A percentile compares a stretch with the other conserved stretches of the same genome.
These are phyloP conservation scores for Archilochus colubris DNA, from an alignment of 2,113 vertebrate species.

Conservation along the genomic window DNA sequence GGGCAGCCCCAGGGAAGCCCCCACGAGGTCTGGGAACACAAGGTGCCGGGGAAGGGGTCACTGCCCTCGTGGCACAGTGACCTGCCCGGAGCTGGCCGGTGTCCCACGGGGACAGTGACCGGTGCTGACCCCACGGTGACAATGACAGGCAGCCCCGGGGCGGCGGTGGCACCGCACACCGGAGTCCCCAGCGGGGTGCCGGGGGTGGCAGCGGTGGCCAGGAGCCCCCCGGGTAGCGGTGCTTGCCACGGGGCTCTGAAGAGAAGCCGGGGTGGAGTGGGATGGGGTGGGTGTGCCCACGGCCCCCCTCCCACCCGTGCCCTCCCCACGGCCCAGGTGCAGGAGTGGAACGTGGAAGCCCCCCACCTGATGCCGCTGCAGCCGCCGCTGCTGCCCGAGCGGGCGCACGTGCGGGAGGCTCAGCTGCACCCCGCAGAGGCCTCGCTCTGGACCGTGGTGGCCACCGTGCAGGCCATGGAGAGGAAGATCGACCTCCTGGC, in stretches of 20 bases:
- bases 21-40: fast-evolving
- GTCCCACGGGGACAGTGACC: neutral
- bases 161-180: fast-evolving
- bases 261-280: fast-evolving
- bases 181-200: fast-evolving
- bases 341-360: conserved; percentile 79
- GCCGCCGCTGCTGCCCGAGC: conserved; percentile 70
- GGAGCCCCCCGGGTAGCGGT: neutral
- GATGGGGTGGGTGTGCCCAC: fast-evolving
- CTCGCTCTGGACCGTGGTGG: conserved; percentile 82
- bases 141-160: no score
- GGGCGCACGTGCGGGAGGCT: conserved; percentile 67
- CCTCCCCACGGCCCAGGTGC: conserved; percentile 59
- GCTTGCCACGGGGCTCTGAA: fast-evolving
- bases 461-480: conserved; percentile 79
- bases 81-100: neutral
- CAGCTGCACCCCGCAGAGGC: conserved; percentile 78
- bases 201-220: neutral
- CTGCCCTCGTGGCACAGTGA: neutral
- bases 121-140: neutral
- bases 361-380: conserved; percentile 75
- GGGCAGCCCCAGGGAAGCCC: neutral
- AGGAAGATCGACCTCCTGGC: conserved; percentile 79
- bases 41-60: neutral
- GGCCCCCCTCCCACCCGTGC: neutral